Conservation (phyloP, 1,140 invertebrate species). For the Harlomillsia oculata region DNA sequence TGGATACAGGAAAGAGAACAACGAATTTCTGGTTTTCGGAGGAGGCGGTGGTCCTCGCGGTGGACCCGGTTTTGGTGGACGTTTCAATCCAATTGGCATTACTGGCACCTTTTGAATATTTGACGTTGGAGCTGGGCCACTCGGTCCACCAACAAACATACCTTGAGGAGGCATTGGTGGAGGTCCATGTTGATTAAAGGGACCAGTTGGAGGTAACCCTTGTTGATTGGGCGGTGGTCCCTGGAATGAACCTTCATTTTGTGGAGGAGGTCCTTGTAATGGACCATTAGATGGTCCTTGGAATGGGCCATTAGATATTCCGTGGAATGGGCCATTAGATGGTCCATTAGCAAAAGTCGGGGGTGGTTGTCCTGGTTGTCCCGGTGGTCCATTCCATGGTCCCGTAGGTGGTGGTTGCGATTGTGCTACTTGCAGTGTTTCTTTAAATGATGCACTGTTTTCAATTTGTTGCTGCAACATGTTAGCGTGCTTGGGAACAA, state of each 20-base stretch:
- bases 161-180: neutral
- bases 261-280: neutral
- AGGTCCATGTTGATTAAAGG: neutral
- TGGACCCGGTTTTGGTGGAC: neutral
- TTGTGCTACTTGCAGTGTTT: neutral
- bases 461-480: too few relatives aligned
- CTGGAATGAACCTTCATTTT: neutral
- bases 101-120: neutral
- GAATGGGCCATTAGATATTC: neutral
- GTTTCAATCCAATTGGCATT: neutral
- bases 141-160: too few relatives aligned
- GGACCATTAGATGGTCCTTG: neutral
- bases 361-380: too few relatives aligned
- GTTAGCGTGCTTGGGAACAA: constrained; percentile 1
- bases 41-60: neutral
- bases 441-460: too few relatives aligned
- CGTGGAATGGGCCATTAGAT: neutral
- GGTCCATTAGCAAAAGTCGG: too few relatives aligned
- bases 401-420: neutral
- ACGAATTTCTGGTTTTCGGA: constrained; percentile 3
- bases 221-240: neutral
- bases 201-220: neutral
- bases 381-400: too few relatives aligned
- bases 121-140: neutral
- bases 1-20: too few relatives aligned